phyloP scores from a whole-genome alignment of 2,888 invertebrate genomes.

The Ornithoptera priamus region DNA sequence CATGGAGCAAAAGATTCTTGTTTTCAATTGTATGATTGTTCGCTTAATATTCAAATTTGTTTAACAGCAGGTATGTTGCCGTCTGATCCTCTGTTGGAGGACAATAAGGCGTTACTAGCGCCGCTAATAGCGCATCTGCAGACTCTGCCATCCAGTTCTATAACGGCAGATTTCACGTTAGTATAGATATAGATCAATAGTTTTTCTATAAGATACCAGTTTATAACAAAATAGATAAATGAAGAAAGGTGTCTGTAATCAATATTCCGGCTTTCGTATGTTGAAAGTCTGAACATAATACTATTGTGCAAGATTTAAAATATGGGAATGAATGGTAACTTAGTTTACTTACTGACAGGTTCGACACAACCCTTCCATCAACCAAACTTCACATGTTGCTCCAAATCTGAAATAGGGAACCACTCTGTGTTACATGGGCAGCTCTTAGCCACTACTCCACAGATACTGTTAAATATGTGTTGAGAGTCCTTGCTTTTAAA shows the following conservation, averaged over 20 bases:
- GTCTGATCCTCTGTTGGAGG: conserved; percentile 82
- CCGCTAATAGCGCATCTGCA: conserved; percentile 77
- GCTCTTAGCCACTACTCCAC: background rate
- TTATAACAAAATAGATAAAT: background rate
- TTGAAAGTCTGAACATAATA: background rate
- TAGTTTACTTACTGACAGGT: background rate
- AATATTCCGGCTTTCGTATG: background rate
- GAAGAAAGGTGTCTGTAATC: background rate
- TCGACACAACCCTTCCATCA: background rate
- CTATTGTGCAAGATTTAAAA: background rate
- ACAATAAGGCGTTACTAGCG: conserved; percentile 79
- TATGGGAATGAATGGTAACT: background rate
- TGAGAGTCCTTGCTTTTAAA: background rate
- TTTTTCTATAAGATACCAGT: background rate
- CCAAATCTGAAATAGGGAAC: background rate
- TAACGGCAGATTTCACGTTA: conserved; percentile 58
- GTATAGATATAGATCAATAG: conserved; percentile 30
- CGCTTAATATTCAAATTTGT: conserved; percentile 11
- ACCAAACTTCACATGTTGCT: background rate
- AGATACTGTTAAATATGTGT: background rate
- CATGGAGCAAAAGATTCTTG: background rate
- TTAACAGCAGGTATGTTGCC: conserved; percentile 49
- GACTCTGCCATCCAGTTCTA: conserved; percentile 65
- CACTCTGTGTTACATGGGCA: background rate
- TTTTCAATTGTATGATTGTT: background rate